Evolutionary conservation across 2,797 vertebrate species (phyloP), one percentile per base, ranked within the genome.

Genomic region (Danio aesculapii): DNA sequence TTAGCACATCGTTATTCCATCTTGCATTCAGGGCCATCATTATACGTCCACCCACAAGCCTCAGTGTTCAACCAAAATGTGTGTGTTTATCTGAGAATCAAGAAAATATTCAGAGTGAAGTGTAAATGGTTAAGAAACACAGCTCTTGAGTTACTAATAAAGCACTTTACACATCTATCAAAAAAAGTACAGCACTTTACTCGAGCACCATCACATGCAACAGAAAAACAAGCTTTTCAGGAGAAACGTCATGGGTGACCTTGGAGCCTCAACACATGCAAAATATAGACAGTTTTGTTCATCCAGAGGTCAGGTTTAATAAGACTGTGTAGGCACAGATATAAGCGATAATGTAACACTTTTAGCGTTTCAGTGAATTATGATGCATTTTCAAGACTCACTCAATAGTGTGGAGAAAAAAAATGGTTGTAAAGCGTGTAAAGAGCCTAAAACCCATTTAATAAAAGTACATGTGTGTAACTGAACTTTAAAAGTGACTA

Each of bases 161-260:
- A 41, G 21, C 66, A 53, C 6, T 62, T 59, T 44, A 67, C 50
- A 19, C 43, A 73, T 83, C 61, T 41, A 63, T 50, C 61, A 82
- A 70, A 63, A 73, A 30, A 30, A 30, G 12, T 9, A 71, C 17
- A 80, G 71, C 84, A 79, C 68, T 53, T 73, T 55, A 19, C 6
- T 72, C 17, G 62, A 47, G 57, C 58, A 66, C 44, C 72, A 75
- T 79, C 64, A 70, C 19, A 61, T 66, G 49, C 43, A 62, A 70
- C 16, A 57, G 13, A 59, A 59, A 79, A 82, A 86, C 59, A 75
- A 85, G 64, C 47, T 79, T 64, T 53, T 41, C 55, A 19, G 14
- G 21, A 71, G 16, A 73, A 78, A 64, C n/a, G 30, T 30, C 13
- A 55, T 19, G 58, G 49, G 69, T 81, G 59, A 53, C 17, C 30